A percentile compares a stretch with the other conserved stretches of the same genome.
These are phyloP conservation scores for Eremophila alpestris DNA, from an alignment of 2,797 vertebrate species.

Conservation along the genomic window DNA sequence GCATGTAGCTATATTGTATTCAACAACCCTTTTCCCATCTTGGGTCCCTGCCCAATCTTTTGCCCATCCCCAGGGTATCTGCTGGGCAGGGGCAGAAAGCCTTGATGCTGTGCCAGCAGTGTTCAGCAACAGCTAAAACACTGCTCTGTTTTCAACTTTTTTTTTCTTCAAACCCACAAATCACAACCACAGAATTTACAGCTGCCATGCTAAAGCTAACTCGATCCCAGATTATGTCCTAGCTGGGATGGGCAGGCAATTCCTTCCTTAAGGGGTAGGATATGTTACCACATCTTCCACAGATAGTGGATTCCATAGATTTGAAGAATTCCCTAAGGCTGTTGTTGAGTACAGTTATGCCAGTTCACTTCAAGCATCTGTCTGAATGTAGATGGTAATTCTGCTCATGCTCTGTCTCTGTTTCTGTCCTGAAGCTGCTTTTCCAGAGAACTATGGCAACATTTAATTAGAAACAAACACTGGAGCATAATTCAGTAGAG, in stretches of 20 bases:
- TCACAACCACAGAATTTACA: not conserved
- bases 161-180: not conserved
- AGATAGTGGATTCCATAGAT: not conserved
- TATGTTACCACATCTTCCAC: not conserved
- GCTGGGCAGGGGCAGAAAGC: not conserved
- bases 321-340: not conserved
- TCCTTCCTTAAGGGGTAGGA: not conserved
- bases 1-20: not conserved
- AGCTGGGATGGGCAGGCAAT: not conserved
- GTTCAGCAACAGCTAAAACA: not conserved
- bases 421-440: not conserved
- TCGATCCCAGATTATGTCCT: not conserved
- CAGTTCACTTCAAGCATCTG: not conserved
- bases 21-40: not conserved
- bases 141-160: not conserved
- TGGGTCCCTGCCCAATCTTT: not conserved
- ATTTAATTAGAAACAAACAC: not conserved
- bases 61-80: not conserved
- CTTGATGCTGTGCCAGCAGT: not conserved
- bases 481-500: not conserved
- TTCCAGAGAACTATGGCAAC: not conserved
- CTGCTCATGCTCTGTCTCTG: not conserved
- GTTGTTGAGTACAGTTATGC: not conserved
- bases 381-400: not conserved
- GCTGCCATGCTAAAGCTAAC: not conserved